phyloP scores from a whole-genome alignment of 2,797 vertebrate species.

The Balearica regulorum region DNA sequence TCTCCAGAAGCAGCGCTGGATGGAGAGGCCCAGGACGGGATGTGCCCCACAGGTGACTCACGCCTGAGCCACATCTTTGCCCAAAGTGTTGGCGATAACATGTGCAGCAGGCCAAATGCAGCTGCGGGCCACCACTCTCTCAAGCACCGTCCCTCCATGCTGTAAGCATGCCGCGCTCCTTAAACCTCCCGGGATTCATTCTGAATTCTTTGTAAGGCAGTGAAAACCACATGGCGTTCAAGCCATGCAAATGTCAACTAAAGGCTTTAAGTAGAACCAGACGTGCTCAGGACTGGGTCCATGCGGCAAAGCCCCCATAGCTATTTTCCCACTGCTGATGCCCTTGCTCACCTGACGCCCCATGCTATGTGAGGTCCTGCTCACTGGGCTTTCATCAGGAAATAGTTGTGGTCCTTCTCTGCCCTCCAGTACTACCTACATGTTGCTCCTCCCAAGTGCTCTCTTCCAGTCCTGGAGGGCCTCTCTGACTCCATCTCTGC shows the following conservation, averaged over 20 bases:
- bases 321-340: not conserved
- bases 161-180: not conserved
- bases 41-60: not conserved
- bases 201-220: slow-evolving; percentile 60
- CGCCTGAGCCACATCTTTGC: not conserved
- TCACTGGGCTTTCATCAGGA: not conserved
- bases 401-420: not conserved
- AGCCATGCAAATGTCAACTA: slow-evolving; percentile 57
- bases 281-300: not conserved
- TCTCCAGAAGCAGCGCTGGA: not conserved
- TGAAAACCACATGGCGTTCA: slow-evolving; percentile 57
- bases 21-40: not conserved
- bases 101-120: not conserved
- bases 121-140: not conserved
- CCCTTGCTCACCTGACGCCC: not conserved
- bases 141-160: not conserved
- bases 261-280: slow-evolving; percentile 59
- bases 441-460: not conserved
- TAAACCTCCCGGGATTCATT: slow-evolving; percentile 44
- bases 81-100: not conserved
- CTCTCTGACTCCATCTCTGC: not conserved
- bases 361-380: not conserved
- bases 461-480: not conserved
- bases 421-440: not conserved
- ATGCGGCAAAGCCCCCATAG: not conserved